Evolutionary conservation across 1,140 invertebrate genomes (phyloP).

Genomic region (Eubasilissa regina): DNA sequence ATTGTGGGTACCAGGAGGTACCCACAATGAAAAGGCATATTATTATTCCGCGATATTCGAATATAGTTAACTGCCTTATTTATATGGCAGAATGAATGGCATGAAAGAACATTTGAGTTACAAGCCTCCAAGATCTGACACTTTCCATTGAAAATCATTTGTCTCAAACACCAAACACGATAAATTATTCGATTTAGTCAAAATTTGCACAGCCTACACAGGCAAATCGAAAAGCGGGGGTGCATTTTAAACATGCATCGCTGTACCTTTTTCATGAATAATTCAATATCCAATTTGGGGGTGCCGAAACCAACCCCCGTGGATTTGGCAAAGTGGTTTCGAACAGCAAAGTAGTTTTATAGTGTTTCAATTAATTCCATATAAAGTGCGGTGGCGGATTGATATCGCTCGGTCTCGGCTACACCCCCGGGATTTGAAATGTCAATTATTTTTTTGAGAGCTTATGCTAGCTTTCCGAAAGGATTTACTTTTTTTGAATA

Average conservation of each 20-base stretch:
- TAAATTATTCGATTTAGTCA: too few relatives aligned
- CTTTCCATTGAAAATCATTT: too few relatives aligned
- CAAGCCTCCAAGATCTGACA: too few relatives aligned
- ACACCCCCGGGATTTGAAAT: slow-evolving; percentile 21
- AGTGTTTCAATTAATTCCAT: slow-evolving; percentile 36
- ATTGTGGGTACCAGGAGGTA: too few relatives aligned
- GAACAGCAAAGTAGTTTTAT: slow-evolving; percentile 14
- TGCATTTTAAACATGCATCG: background rate
- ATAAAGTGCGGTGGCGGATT: slow-evolving; percentile 33
- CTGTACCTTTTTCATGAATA: slow-evolving; percentile 22
- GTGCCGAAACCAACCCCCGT: slow-evolving; percentile 1
- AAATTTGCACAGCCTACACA: too few relatives aligned
- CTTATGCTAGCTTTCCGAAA: slow-evolving; percentile 1
- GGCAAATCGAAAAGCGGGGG: too few relatives aligned
- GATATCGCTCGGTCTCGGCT: slow-evolving; percentile 11
- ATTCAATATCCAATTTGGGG: slow-evolving; percentile 29
- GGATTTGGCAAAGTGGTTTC: slow-evolving; percentile 37
- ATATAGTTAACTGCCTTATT: too few relatives aligned
- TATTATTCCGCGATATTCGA: too few relatives aligned
- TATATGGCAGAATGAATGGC: too few relatives aligned
- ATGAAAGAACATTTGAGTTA: too few relatives aligned
- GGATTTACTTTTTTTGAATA: background rate
- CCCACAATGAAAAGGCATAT: too few relatives aligned
- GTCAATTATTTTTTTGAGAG: slow-evolving; percentile 39
- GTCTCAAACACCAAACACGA: too few relatives aligned